Base-by-base conservation (phyloP, 2,797 vertebrate species). In the Poecilia wingei region DNA sequence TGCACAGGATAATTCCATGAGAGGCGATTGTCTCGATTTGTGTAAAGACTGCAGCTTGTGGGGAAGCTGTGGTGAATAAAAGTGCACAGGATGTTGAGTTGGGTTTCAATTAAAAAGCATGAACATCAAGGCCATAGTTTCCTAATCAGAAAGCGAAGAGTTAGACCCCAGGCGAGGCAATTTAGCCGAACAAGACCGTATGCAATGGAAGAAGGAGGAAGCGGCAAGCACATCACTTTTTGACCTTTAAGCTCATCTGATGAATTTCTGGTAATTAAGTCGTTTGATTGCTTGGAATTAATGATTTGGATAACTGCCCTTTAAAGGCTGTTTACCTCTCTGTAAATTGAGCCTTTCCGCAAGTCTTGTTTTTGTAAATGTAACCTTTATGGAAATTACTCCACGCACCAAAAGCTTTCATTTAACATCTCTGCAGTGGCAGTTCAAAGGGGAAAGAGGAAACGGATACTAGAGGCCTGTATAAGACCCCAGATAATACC, bases 291-390 rank as follows among this genome's bases (percentile, higher is more conserved):
- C 94, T 91, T 94, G 92, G 94, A 96, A 96, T 96, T 96, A 96
- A 96, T 95, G 95, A 95, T 95, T 96, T 96, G 95, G 95, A 96
- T 96, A 96, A 96, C 95, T 96, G 95, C 95, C 95, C 95, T 96
- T 96, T 96, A 96, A 96, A 96, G 94, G 94, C 94, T 96, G 95
- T 96, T 96, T 96, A 96, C 95, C 94, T 96, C 96, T 95, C 94
- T 94, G 95, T 96, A 96, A 96, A 96, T 96, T 94, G 92, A 95
- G 94, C 93, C 92, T 96, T 96, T 96, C 94, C 95, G 94, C 94
- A 95, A 95, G 94, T 96, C 95, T 95, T 96, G 95, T 96, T 96
- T 96, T 95, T 94, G 92, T 95, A 95, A 96, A 96, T 95, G 94
- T 96, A 96, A 96, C 95, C 95, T 96, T 96, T 96, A 95, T 95